Conservation (phyloP, 2,797 vertebrate genomes). For the Merluccius polli region DNA sequence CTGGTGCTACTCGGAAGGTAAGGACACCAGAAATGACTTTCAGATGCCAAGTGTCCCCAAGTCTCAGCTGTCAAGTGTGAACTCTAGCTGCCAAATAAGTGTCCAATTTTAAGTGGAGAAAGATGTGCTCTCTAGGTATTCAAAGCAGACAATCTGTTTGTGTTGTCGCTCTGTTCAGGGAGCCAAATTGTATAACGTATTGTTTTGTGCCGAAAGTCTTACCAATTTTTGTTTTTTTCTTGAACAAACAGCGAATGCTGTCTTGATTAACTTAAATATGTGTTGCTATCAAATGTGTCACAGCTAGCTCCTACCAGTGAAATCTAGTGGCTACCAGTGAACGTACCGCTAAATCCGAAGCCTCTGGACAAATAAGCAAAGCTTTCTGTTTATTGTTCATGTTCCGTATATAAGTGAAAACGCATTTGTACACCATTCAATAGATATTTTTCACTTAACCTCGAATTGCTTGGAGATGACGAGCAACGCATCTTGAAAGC, state of each 20-base stretch:
- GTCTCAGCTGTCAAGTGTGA: conserved; percentile 18
- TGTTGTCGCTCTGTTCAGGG: background rate
- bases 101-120: background rate
- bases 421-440: no score
- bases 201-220: background rate
- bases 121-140: background rate
- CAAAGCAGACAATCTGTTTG: background rate
- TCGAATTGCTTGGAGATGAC: no score
- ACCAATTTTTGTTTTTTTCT: background rate
- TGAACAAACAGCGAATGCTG: background rate
- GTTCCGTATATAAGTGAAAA: no score
- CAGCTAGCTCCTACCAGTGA: no score
- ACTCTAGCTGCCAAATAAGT: background rate
- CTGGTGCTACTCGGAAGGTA: conserved; percentile 62
- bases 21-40: conserved; percentile 63
- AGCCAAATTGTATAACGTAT: background rate
- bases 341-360: no score
- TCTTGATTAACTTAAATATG: no score
- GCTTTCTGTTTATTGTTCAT: no score
- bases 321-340: no score
- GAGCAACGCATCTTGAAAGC: no score
- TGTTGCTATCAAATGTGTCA: no score
- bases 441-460: no score
- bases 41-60: conserved; percentile 21
- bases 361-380: no score